A percentile compares a stretch with the other conserved stretches of the same genome.
phyloP scores from a whole-genome alignment of 92 coral and sea anemone species.

The Parazoanthus swiftii region DNA sequence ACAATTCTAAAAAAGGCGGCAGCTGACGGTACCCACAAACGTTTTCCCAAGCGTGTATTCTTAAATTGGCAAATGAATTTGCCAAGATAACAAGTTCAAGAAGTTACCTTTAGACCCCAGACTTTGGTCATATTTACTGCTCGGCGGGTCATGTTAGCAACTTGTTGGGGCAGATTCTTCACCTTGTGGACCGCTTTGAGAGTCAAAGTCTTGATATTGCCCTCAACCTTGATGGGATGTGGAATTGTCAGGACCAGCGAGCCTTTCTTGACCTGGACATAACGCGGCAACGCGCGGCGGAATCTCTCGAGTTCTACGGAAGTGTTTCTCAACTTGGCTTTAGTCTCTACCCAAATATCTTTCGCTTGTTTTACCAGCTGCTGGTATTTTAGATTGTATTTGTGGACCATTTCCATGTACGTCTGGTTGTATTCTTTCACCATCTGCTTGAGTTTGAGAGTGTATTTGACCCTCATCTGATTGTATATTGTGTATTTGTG shows the following conservation, averaged over 20 bases:
- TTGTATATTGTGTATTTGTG: neutral
- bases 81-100: neutral
- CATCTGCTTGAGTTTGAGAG: slow-evolving; percentile 9
- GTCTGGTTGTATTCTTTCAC: slow-evolving; percentile 25
- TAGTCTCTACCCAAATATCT: slow-evolving; percentile 1
- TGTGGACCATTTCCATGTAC: neutral
- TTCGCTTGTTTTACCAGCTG: neutral
- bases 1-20: no score
- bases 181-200: slow-evolving; percentile 58
- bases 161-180: slow-evolving; percentile 50
- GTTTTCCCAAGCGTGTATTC: no score
- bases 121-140: slow-evolving; percentile 63
- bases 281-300: slow-evolving; percentile 58
- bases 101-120: slow-evolving; percentile 15
- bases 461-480: neutral
- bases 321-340: slow-evolving; percentile 29
- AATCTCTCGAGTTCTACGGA: slow-evolving; percentile 23
- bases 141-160: slow-evolving; percentile 59
- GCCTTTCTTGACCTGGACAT: slow-evolving; percentile 67
- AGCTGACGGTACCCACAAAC: no score
- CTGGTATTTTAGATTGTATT: neutral
- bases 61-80: no score
- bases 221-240: slow-evolving; percentile 59
- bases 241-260: slow-evolving; percentile 66
- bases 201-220: slow-evolving; percentile 57